Base-by-base conservation (phyloP, 1,140 invertebrate genomes). In the Euwallacea fornicatus region DNA sequence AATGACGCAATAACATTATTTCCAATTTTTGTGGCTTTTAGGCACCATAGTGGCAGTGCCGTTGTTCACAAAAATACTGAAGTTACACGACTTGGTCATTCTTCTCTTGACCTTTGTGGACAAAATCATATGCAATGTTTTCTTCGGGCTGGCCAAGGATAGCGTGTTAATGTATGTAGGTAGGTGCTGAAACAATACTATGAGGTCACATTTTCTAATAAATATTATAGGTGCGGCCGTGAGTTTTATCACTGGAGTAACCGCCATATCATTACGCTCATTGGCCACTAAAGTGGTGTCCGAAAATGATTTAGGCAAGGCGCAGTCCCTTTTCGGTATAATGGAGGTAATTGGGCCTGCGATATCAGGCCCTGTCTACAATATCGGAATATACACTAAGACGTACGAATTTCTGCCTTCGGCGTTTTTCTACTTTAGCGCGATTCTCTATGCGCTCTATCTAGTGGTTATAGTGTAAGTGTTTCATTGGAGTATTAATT, bases 271-370 rank as follows among this genome's bases (percentile, higher is more conserved):
- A 2, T 82, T 87, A 16, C 79, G 86, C 69, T 86, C 86, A 4
- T 75, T 87, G 54, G 85, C 85, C 2, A 87, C 86, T 0, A 88
- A 88, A 78, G 78, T 86, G 3, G 85, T 87, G 2, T 77, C 82
- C 7, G 79, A 81, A n/a, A 81, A 84, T 47, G 82, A 86, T 80
- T 75, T 83, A 83, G 86, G 85, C n/a, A 86, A 85, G 78, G 85
- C 86, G 69, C 85, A 84, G 71, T 86, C 86, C 2, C 67, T 87
- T 7, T 84, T 86, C 53, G 85, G 84, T 0, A 81, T 87, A 15
- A 80, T 82, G 7, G 86, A 87, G 76, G 81, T 84, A 3, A 66
- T 87, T 2, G 78, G 83, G 3, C 83, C 83, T 0, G 81, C 83
- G 0, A 75, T 84, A 11, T 83, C 84, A 65, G 78, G 79, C 7